These are phyloP conservation scores for Felis catus DNA, from an alignment of 2,113 vertebrate species.

Conservation along the genomic window DNA sequence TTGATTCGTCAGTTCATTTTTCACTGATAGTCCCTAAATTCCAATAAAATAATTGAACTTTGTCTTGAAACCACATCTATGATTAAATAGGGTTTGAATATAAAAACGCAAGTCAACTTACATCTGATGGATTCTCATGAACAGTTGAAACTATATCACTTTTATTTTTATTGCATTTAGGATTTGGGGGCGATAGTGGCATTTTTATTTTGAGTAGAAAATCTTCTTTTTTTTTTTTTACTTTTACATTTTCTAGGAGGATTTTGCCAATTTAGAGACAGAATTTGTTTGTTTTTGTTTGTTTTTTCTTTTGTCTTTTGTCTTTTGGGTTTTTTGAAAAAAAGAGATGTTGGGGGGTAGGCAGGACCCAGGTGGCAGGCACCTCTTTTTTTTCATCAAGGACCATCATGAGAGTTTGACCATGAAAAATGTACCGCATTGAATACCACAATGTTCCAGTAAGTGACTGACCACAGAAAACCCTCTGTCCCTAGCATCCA, in stretches of 20 bases:
- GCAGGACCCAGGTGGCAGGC: not conserved
- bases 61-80: not conserved
- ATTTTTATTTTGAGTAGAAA: not conserved
- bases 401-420: not conserved
- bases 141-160: not conserved
- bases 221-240: not conserved
- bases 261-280: not conserved
- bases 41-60: not conserved
- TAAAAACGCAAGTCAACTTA: not conserved
- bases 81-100: not conserved
- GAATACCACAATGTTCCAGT: not conserved
- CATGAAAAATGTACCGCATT: not conserved
- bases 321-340: not conserved
- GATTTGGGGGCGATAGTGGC: not conserved
- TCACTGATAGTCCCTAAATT: not conserved
- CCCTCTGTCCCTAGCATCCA: not conserved
- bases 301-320: not conserved
- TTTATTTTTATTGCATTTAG: slow-evolving; percentile 25
- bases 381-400: not conserved
- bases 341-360: too few relatives aligned
- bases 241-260: not conserved
- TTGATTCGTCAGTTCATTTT: not conserved
- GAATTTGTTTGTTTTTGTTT: not conserved
- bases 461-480: not conserved
- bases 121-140: not conserved